phyloP scores from a whole-genome alignment of 2,113 vertebrate species.

The Macrotis lagotis region DNA sequence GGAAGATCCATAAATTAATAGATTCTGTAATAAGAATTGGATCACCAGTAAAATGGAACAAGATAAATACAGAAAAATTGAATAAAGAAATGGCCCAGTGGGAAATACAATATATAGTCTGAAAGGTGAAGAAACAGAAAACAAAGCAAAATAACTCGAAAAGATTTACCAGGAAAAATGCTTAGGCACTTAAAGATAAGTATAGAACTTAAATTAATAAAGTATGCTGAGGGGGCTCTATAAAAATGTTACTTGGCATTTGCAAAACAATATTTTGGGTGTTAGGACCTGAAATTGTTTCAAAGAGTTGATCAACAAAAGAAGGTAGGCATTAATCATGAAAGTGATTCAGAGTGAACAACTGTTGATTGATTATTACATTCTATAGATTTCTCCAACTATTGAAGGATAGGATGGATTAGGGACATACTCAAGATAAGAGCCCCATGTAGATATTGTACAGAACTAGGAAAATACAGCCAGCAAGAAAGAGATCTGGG shows the following conservation, averaged over 20 bases:
- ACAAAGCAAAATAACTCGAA: neutral
- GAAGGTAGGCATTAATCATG: neutral
- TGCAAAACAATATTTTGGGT: neutral
- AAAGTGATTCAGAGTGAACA: neutral
- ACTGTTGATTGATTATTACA: neutral
- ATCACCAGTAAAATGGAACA: too few relatives aligned
- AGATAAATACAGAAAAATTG: too few relatives aligned
- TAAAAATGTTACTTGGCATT: neutral
- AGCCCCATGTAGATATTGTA: neutral
- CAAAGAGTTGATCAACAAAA: neutral
- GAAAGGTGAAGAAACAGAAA: neutral
- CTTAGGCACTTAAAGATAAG: neutral
- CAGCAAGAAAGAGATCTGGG: neutral
- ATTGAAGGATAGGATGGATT: neutral
- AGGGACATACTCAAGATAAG: neutral
- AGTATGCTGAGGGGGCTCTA: neutral
- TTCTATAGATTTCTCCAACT: neutral
- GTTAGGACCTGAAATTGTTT: neutral
- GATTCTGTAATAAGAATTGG: too few relatives aligned
- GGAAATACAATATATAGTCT: neutral
- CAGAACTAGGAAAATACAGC: neutral
- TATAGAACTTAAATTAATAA: neutral
- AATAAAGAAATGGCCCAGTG: too few relatives aligned
- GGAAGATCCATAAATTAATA: too few relatives aligned
- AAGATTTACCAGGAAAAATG: neutral